Conservation (phyloP, 2,888 invertebrate species). For the Rotaria sp. region DNA sequence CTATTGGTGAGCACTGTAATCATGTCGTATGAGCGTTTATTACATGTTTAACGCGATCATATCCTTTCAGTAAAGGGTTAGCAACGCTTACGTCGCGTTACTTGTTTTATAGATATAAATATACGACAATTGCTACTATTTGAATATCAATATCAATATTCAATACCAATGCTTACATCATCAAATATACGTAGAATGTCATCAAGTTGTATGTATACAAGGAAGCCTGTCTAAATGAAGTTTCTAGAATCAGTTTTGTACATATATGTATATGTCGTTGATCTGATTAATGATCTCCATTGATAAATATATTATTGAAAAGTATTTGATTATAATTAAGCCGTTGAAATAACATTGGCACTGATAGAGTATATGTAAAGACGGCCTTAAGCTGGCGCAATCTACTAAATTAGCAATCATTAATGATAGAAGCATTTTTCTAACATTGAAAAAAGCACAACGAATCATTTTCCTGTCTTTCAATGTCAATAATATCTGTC, state of each 20-base stretch:
- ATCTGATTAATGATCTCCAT: background rate
- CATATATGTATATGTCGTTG: background rate
- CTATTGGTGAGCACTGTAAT: no score
- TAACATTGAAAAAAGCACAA: background rate
- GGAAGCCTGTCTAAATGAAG: background rate
- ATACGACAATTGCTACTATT: background rate
- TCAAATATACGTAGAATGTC: background rate
- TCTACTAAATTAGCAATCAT: background rate
- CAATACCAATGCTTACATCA: background rate
- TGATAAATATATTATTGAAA: background rate
- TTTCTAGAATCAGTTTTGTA: background rate
- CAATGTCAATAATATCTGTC: background rate
- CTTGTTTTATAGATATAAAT: background rate
- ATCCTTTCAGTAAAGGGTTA: no score
- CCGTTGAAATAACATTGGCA: no score
- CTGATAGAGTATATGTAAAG: no score
- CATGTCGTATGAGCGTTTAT: no score
- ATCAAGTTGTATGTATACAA: background rate
- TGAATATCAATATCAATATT: background rate
- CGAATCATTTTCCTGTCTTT: background rate
- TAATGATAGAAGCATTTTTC: background rate
- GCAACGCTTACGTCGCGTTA: no score
- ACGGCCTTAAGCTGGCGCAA: background rate
- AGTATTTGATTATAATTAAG: no score
- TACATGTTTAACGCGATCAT: no score